Conservation (phyloP, 2,113 vertebrate species). For the Amia ocellicauda region DNA sequence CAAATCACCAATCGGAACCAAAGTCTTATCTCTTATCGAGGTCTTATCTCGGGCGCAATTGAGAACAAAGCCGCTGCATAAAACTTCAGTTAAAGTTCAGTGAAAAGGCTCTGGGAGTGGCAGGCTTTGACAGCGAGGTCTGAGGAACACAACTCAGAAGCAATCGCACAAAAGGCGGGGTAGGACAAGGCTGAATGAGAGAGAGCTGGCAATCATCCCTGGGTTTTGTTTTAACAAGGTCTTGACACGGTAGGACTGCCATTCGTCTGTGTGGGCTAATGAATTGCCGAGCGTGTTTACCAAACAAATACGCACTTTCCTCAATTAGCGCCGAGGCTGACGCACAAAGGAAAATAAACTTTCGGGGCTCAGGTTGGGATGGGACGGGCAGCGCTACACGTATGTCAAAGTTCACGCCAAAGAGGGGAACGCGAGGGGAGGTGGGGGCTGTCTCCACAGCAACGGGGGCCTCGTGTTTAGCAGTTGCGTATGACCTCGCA, state of each 20-base stretch:
- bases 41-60: too few species aligned
- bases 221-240: constrained; percentile 2
- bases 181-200: constrained; percentile 8
- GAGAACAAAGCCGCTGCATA: constrained; percentile 17
- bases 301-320: neutral
- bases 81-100: constrained; percentile 31
- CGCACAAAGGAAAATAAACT: constrained; percentile 4
- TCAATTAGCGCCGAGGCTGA: neutral
- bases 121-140: constrained; percentile 7
- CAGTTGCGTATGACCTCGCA: constrained; percentile 15
- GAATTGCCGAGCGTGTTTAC: neutral
- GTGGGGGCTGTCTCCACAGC: neutral
- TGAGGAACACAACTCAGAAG: constrained; percentile 29
- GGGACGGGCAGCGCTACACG: neutral
- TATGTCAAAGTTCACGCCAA: constrained; percentile 1
- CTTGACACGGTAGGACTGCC: neutral
- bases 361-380: neutral
- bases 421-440: neutral
- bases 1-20: constrained; percentile 7
- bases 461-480: neutral
- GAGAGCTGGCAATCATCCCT: neutral
- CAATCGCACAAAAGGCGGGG: constrained; percentile 19
- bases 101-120: constrained; percentile 23
- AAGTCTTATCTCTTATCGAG: constrained; percentile 20
- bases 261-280: neutral